These are phyloP conservation scores for Parauchenoglanis punctatus DNA, from an alignment of 2,797 vertebrate species.

Conservation along the genomic window DNA sequence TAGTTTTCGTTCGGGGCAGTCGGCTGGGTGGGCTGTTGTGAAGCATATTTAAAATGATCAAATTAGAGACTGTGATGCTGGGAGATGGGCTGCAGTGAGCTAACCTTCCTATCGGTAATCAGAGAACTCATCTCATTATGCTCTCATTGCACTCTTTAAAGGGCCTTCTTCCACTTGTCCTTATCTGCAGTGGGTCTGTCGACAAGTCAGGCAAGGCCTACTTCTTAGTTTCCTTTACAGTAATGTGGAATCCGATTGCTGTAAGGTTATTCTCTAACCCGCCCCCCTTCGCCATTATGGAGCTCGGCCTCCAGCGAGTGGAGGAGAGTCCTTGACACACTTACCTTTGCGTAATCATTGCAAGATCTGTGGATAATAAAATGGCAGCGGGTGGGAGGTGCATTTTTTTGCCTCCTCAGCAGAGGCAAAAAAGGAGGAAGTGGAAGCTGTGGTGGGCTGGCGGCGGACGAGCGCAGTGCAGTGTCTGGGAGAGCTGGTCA, in stretches of 20 bases:
- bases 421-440: conserved; percentile 72
- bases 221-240: conserved; percentile 54
- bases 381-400: conserved; percentile 51
- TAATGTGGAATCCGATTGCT: conserved; percentile 49
- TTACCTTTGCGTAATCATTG: conserved; percentile 51
- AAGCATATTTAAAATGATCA: conserved; percentile 52
- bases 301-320: conserved; percentile 46
- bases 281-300: conserved; percentile 42
- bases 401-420: conserved; percentile 67
- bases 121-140: conserved; percentile 64
- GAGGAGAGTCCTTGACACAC: conserved; percentile 62
- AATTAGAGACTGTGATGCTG: conserved; percentile 48
- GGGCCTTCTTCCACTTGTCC: conserved; percentile 55
- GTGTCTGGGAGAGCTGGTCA: conserved; percentile 78
- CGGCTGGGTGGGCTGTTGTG: conserved; percentile 42
- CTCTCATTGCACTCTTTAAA: conserved; percentile 60
- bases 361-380: conserved; percentile 45
- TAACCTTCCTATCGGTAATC: conserved; percentile 59
- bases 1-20: conserved; percentile 21
- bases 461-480: conserved; percentile 62
- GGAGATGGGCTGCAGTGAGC: conserved; percentile 48
- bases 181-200: conserved; percentile 52
- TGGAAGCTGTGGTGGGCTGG: conserved; percentile 71
- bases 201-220: conserved; percentile 42
- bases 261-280: conserved; percentile 53